phyloP scores from a whole-genome alignment of 2,113 vertebrate species.

The Holacanthus passer region DNA sequence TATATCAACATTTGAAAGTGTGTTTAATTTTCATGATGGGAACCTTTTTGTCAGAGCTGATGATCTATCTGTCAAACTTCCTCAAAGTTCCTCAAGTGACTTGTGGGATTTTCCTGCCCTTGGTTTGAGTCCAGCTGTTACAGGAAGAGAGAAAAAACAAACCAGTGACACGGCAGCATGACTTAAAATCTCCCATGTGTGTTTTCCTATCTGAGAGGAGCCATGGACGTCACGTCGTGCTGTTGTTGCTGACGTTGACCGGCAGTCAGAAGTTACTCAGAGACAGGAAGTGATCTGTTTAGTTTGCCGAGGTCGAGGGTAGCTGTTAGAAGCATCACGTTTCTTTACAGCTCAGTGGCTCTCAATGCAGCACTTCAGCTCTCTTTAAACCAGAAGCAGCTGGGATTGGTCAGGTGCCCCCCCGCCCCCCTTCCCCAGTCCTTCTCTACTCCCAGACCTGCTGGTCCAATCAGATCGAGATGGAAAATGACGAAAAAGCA shows the following conservation, averaged over 20 bases:
- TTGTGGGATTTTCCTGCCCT: constrained; percentile 17
- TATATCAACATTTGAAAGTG: background rate
- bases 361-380: background rate
- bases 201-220: background rate
- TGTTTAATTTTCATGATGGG: background rate
- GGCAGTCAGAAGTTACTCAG: constrained; percentile 23
- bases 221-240: too few relatives aligned
- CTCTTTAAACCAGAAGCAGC: constrained; percentile 1
- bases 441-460: background rate
- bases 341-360: background rate
- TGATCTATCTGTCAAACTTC: background rate
- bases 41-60: constrained; percentile 17
- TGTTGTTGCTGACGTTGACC: background rate
- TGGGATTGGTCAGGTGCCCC: constrained; percentile 6
- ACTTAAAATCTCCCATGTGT: background rate
- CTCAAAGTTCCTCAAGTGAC: background rate
- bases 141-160: constrained; percentile 17
- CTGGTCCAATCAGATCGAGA: constrained; percentile 17
- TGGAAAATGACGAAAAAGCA: constrained; percentile 11
- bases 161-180: background rate
- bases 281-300: background rate
- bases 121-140: background rate
- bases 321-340: background rate
- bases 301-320: background rate
- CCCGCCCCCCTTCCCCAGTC: too few relatives aligned